Base-by-base conservation (phyloP, 1,140 invertebrate species). In the Chionoecetes opilio region DNA sequence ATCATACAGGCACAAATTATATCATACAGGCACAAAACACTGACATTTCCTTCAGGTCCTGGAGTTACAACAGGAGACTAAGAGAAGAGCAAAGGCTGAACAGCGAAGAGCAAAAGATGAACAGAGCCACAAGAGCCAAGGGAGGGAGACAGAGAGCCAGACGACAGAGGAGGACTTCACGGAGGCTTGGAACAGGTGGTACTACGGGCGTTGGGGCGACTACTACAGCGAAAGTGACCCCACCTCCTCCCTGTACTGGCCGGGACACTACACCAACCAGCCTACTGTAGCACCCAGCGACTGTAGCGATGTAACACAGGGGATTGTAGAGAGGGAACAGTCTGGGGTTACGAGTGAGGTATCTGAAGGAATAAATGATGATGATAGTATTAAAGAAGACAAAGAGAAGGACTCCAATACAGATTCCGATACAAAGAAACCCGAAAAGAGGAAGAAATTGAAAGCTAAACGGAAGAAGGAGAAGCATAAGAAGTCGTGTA, bases 151-250 rank as follows among this genome's bases (percentile, higher is more conserved):
- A 21, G 31, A 63, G 46, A 91, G 86, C 29, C 93, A 94, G 26
- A 94, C 93, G 14, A 90, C 87, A 35, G 93, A 94, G 9, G 93
- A 94, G 90, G 93, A 94, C 26, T 91, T 94, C 31, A 75, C 93
- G 2, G 53, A 46, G 1, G 93, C 93, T 32, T 94, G 93, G 93
- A 90, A 37, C 21, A 94, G 46, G 38, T 94, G 93, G 93, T 94
- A 94, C 32, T 37, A 31, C 26, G 37, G 87, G 6, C 14, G 31
- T 0, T 94, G 82, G 82, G 9, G 90, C 31, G 87, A 94, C 9
- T 90, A 89, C 82, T 94, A 89, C 32, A 89, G 63, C 14, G 63
- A 89, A n/a, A 32, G 31, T 75, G 89, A 91, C n/a, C 89, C 89
- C 21, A 41, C 89, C 89, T 75, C 46, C 46, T 32, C 46, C 14